phyloP scores from a whole-genome alignment of 2,113 vertebrate species.

The Calidris pygmaea region DNA sequence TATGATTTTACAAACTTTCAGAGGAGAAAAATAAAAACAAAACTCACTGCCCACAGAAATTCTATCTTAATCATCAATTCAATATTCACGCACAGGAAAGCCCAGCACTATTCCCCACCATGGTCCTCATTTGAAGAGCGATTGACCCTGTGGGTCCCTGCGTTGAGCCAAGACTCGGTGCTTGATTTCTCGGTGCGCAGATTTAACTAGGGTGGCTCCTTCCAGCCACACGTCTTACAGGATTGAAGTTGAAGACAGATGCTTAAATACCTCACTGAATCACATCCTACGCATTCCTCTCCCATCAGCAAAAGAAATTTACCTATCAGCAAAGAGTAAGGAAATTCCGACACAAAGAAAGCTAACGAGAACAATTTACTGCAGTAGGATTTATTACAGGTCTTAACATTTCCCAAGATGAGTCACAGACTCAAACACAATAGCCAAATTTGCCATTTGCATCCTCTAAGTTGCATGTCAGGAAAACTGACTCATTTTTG shows the following conservation, averaged over 20 bases:
- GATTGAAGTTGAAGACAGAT: not conserved
- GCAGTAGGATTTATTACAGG: not conserved
- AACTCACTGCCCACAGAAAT: not conserved
- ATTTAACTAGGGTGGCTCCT: not conserved
- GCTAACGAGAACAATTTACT: not conserved
- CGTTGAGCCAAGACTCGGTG: not conserved
- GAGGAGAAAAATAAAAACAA: not conserved
- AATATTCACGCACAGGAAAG: not conserved
- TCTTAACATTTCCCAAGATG: not conserved
- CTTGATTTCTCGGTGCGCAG: not conserved
- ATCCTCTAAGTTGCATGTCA: not conserved
- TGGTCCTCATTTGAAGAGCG: too few species aligned
- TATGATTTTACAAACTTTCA: not conserved
- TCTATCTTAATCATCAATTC: fast-evolving
- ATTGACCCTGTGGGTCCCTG: not conserved
- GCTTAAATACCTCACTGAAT: not conserved
- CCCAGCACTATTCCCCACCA: not conserved
- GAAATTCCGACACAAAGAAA: not conserved
- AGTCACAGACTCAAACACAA: not conserved
- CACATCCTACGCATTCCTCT: not conserved
- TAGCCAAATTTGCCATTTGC: not conserved
- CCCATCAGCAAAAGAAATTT: not conserved
- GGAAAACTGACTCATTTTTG: not conserved
- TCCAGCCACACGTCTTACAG: not conserved
- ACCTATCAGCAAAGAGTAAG: not conserved